phyloP scores from a whole-genome alignment of 2,113 vertebrate species.

The Macaca mulatta region DNA sequence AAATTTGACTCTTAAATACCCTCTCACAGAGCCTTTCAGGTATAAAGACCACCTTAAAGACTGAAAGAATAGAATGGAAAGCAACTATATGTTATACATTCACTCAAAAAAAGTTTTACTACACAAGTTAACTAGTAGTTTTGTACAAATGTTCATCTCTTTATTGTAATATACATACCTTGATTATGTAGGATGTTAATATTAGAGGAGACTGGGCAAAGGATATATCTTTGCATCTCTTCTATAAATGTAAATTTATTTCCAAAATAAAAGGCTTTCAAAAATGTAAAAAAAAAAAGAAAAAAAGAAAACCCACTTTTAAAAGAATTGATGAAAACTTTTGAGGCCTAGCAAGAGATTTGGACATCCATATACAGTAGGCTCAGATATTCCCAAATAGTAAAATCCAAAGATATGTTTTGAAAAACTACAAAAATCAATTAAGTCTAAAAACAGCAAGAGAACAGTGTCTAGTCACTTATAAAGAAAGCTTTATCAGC shows the following conservation, averaged over 20 bases:
- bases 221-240: neutral
- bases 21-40: neutral
- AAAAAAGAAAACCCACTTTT: too few species aligned
- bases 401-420: too few species aligned
- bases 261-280: constrained; percentile 21
- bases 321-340: too few species aligned
- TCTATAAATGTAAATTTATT: neutral
- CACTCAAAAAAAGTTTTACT: neutral
- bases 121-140: neutral
- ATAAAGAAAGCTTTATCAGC: too few species aligned
- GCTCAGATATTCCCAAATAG: too few species aligned
- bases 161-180: neutral
- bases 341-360: too few species aligned
- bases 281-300: neutral
- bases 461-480: too few species aligned
- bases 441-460: too few species aligned
- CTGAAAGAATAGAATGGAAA: neutral
- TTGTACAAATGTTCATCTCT: neutral
- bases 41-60: neutral
- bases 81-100: neutral
- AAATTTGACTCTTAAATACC: neutral
- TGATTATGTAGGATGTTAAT: neutral
- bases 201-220: neutral
- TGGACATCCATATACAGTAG: too few species aligned
- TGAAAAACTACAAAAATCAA: too few species aligned